phyloP scores from a whole-genome alignment of 2,113 vertebrate genomes.

The Orycteropus afer region DNA sequence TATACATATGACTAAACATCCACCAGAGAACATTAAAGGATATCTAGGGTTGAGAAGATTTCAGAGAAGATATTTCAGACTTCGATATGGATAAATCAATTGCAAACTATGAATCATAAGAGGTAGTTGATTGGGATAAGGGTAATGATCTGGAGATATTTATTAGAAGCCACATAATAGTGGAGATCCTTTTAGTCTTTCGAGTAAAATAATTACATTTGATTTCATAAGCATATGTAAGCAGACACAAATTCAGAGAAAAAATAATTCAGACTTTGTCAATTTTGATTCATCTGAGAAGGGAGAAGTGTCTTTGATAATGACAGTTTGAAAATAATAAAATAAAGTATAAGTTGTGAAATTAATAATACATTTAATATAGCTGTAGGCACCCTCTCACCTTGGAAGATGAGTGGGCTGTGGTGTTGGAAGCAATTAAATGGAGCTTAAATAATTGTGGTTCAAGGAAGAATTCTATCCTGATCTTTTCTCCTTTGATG shows the following conservation, averaged over 20 bases:
- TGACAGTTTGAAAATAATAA: conserved; percentile 30
- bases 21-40: not conserved
- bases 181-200: not conserved
- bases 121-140: not conserved
- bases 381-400: not conserved
- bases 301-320: not conserved
- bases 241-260: not conserved
- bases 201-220: not conserved
- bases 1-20: not conserved
- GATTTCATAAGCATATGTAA: not conserved
- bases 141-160: conserved; percentile 1
- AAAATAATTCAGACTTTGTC: not conserved
- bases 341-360: not conserved
- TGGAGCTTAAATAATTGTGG: conserved; percentile 50
- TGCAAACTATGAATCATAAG: not conserved
- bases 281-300: not conserved
- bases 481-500: not conserved
- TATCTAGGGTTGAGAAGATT: not conserved
- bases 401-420: not conserved
- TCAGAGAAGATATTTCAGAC: not conserved
- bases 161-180: not conserved
- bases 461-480: conserved; percentile 43
- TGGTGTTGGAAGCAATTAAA: conserved; percentile 17
- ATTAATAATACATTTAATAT: not conserved
- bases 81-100: not conserved